These are phyloP conservation scores for Lamproptera curius DNA, from an alignment of 2,888 invertebrate genomes.

Conservation along the genomic window DNA sequence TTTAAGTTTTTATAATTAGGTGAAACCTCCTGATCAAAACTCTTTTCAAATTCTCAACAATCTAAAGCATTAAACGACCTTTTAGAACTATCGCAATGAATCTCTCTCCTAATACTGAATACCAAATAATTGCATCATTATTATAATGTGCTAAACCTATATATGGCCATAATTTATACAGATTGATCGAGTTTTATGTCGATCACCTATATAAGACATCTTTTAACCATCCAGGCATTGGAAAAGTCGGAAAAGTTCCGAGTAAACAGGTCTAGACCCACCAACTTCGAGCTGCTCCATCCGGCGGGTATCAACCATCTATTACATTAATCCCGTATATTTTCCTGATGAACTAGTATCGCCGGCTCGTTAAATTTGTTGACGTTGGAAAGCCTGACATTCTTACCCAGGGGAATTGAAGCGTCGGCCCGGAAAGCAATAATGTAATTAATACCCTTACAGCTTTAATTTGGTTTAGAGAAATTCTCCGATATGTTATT, in stretches of 20 bases:
- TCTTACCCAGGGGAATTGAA: slow-evolving; percentile 26
- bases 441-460: neutral
- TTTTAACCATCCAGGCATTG: slow-evolving; percentile 25
- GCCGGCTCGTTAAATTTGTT: slow-evolving; percentile 45
- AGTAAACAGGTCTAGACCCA: slow-evolving; percentile 24
- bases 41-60: too few relatives aligned
- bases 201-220: slow-evolving; percentile 23
- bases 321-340: slow-evolving; percentile 44
- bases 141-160: too few relatives aligned
- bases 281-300: slow-evolving; percentile 33
- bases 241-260: slow-evolving; percentile 45
- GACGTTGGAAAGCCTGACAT: slow-evolving; percentile 53
- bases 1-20: too few relatives aligned
- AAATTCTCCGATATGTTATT: too few relatives aligned
- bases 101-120: too few relatives aligned
- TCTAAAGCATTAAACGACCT: too few relatives aligned
- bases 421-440: slow-evolving; percentile 31
- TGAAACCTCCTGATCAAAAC: too few relatives aligned
- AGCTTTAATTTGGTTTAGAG: too few relatives aligned
- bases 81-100: too few relatives aligned
- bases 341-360: slow-evolving; percentile 37
- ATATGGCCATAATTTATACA: slow-evolving; percentile 18
- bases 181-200: slow-evolving; percentile 20
- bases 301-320: slow-evolving; percentile 39
- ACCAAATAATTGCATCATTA: too few relatives aligned